These are phyloP conservation scores for Montipora sp. DNA, from an alignment of 64 coral and sea anemone species.

Conservation along the genomic window DNA sequence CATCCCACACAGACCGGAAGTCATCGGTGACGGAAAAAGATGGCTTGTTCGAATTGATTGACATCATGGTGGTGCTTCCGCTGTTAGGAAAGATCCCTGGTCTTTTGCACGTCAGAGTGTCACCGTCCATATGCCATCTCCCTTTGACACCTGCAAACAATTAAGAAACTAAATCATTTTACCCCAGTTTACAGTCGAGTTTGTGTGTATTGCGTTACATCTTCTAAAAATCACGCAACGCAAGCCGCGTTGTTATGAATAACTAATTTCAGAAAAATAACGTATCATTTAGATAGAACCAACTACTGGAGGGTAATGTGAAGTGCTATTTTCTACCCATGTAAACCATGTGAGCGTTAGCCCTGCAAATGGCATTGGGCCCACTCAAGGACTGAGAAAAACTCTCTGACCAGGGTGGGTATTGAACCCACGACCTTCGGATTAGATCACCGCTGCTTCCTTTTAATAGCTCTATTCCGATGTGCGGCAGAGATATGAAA, in stretches of 20 bases:
- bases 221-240: not conserved
- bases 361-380: too few relatives aligned
- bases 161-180: not conserved
- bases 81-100: conserved; percentile 75
- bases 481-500: too few relatives aligned
- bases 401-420: too few relatives aligned
- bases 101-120: conserved; percentile 68
- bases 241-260: not conserved
- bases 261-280: not conserved
- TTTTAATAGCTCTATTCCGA: too few relatives aligned
- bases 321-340: too few relatives aligned
- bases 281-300: too few relatives aligned
- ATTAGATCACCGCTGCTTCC: too few relatives aligned
- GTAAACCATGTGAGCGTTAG: too few relatives aligned
- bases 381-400: too few relatives aligned
- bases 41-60: conserved; percentile 74
- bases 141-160: conserved; percentile 71
- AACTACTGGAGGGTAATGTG: too few relatives aligned
- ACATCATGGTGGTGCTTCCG: conserved; percentile 78
- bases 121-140: conserved; percentile 36
- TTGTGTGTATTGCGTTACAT: not conserved
- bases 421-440: too few relatives aligned
- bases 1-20: conserved; percentile 77
- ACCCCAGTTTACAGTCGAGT: not conserved
- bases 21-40: conserved; percentile 72